Evolutionary conservation across 2,113 vertebrate genomes (phyloP), one percentile per base, ranked within the genome.

Genomic region (Meriones unguiculatus): DNA sequence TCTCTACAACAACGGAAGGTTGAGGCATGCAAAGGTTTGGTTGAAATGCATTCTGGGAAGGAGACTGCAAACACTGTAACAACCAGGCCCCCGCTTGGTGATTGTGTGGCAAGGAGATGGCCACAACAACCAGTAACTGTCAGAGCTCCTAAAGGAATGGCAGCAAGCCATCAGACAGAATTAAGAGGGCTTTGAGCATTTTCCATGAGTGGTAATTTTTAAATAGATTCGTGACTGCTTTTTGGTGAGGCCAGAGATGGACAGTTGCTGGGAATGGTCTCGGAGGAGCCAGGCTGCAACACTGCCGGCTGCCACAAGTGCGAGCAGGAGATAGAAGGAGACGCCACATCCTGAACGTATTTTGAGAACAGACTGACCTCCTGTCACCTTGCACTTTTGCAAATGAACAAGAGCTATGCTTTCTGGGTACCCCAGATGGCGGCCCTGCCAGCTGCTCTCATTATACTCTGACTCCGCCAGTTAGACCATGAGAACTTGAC

Each of bases 401-500:
- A 93, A 86, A 32, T 22, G 54, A 69, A 94, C 38, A 87, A 87
- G 82, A 89, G 22, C 0, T 97, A 81, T 86, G 87, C 72, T 94
- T 90, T 65, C 84, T 85, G 93, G 93, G 91, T 62, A 75, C 41
- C 91, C 95, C 90, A 22, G 89, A 91, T 54, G 92, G 82, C 96
- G 80, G 89, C 95, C 35, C 73, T 82, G 38, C 73, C 94, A 84
- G 90, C 84, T 77, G 70, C 46, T 96, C 91, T 67, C 77, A 69
- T 57, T 88, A 6, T 94, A 89, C 97, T 97, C 98, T 96, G 88
- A 70, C 95, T 94, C 89, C 87, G 96, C 91, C 95, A 95, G 22
- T 88, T 59, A 93, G 95, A 97, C 91, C 32, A 91, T 87, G 88
- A 98, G 96, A 91, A 82, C 46, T 30, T 59, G 32, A 80, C 82